Conservation (phyloP, 2,797 vertebrate genomes). For the Microctenopoma steveboyesi region DNA sequence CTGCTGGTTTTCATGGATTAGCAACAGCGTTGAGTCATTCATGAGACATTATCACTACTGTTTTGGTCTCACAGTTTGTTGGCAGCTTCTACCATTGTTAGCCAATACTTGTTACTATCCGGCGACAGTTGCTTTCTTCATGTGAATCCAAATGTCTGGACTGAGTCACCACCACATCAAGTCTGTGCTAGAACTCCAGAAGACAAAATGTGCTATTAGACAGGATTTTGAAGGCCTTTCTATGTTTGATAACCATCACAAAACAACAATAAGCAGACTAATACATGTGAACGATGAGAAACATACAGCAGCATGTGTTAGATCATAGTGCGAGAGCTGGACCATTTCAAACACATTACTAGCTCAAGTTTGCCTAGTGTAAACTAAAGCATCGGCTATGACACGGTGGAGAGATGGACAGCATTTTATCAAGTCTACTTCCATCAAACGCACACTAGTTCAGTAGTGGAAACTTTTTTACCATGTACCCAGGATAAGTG, state of each 20-base stretch:
- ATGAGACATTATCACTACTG: conserved; percentile 41
- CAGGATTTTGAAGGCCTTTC: too few relatives aligned
- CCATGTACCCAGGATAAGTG: background rate
- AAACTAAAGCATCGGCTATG: background rate
- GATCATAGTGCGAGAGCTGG: background rate
- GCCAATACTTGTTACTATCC: background rate
- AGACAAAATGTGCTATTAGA: too few relatives aligned
- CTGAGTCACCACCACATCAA: background rate
- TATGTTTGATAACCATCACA: background rate
- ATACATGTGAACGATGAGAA: too few relatives aligned
- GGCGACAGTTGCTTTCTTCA: background rate
- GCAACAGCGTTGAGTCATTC: conserved; percentile 48
- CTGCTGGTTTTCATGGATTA: conserved; percentile 68
- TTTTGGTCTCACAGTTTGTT: conserved; percentile 47
- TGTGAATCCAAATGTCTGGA: background rate
- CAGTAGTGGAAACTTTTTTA: background rate
- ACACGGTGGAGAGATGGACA: background rate
- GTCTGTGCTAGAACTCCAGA: too few relatives aligned
- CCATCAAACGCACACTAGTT: background rate
- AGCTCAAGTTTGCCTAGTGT: background rate
- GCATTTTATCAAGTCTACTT: background rate
- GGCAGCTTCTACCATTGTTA: conserved; percentile 29
- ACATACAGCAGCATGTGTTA: background rate
- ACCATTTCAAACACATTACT: background rate
- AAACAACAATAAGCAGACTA: too few relatives aligned